Conservation (phyloP, 2,888 invertebrate genomes). For the Scaptomyza parva region DNA sequence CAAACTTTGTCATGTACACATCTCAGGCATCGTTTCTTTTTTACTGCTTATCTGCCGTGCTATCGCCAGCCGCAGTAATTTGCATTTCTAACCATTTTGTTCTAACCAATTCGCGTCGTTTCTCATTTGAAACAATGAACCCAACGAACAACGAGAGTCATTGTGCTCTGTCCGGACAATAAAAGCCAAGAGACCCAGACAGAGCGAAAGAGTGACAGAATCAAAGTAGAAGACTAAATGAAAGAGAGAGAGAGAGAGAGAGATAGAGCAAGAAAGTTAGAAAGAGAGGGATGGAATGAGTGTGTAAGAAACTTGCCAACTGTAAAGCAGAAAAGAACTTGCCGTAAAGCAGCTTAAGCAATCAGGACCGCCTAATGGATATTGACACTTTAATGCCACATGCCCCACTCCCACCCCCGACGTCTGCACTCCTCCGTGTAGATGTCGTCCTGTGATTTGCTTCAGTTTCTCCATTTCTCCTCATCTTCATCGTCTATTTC, state of each 20-base stretch:
- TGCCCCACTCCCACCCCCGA: constrained; percentile 42
- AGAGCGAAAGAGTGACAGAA: constrained; percentile 23
- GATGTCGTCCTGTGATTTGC: constrained; percentile 72
- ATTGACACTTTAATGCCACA: constrained; percentile 78
- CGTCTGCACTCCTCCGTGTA: constrained; percentile 45
- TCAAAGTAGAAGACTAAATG: constrained; percentile 14
- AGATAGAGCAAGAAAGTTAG: too few species aligned
- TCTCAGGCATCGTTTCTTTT: neutral
- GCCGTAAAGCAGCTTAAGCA: constrained; percentile 80
- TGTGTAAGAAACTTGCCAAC: constrained; percentile 67
- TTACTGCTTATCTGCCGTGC: constrained; percentile 54
- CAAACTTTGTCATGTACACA: constrained; percentile 38
- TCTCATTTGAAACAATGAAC: constrained; percentile 79
- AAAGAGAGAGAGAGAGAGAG: constrained; percentile 5
- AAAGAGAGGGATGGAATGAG: constrained; percentile 9
- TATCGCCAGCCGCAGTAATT: constrained; percentile 73
- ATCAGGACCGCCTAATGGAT: constrained; percentile 80
- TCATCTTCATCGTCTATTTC: constrained; percentile 12
- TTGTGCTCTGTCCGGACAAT: constrained; percentile 71
- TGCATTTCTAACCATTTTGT: constrained; percentile 78
- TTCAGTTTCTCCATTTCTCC: constrained; percentile 34
- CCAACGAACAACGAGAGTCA: constrained; percentile 69
- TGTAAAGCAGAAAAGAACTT: constrained; percentile 73
- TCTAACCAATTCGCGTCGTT: constrained; percentile 80
- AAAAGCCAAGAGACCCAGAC: constrained; percentile 59